A percentile compares a stretch with the other conserved stretches of the same genome.
Conservation (phyloP, 2,113 vertebrate genomes). For the Varanus komodoensis region DNA sequence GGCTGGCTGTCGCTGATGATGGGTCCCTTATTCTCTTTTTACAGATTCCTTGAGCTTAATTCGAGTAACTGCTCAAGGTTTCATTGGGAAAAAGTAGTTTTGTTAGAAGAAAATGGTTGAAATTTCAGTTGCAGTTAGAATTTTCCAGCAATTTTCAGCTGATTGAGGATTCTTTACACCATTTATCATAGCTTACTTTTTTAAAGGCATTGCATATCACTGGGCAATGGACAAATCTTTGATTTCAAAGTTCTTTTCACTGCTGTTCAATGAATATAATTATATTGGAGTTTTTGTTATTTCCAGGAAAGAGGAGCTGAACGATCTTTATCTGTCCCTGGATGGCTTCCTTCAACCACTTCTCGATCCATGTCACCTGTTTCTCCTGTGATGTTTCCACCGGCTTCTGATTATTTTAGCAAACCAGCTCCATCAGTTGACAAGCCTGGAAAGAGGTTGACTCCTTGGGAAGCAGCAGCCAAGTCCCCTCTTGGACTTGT, state of each 20-base stretch:
- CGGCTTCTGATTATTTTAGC: conserved; percentile 62
- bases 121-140: background rate
- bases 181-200: background rate
- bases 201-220: background rate
- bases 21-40: background rate
- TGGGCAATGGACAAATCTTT: background rate
- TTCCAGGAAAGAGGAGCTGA: conserved; percentile 72
- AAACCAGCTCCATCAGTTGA: conserved; percentile 67
- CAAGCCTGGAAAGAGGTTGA: conserved; percentile 79
- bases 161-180: background rate
- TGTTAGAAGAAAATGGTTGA: background rate
- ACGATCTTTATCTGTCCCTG: conserved; percentile 84
- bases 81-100: background rate
- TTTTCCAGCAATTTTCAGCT: too few relatives aligned
- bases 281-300: conserved; percentile 54
- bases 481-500: conserved; percentile 89
- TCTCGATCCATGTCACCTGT: conserved; percentile 71
- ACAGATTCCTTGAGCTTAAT: background rate
- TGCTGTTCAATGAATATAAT: conserved; percentile 11
- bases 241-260: conserved; percentile 21
- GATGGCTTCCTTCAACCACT: conserved; percentile 64
- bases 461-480: conserved; percentile 93
- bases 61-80: background rate
- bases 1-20: background rate
- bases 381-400: conserved; percentile 68